Conservation (phyloP, 2,113 vertebrate species). For the Hippocampus zosterae region DNA sequence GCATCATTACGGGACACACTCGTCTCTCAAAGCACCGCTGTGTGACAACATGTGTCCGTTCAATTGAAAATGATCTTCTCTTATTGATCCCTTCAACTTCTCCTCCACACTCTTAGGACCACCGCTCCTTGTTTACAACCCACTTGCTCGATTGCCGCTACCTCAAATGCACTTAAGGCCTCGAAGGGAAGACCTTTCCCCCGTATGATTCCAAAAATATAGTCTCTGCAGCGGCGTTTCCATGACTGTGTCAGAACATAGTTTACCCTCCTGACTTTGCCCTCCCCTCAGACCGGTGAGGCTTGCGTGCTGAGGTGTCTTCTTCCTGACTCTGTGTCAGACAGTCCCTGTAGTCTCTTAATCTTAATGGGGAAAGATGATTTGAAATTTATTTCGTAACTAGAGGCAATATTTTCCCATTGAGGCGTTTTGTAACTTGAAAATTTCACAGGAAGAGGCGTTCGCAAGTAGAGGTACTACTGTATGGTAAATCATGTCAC, state of each 20-base stretch:
- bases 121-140: constrained; percentile 34
- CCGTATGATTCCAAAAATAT: constrained; percentile 63
- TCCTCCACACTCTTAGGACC: too few species aligned
- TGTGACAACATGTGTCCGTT: too few species aligned
- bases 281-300: constrained; percentile 37
- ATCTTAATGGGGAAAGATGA: background rate
- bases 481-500: background rate
- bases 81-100: too few species aligned
- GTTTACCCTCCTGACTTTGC: constrained; percentile 43
- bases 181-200: constrained; percentile 41
- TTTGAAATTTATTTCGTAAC: too few species aligned
- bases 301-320: constrained; percentile 33
- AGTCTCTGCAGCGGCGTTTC: constrained; percentile 59
- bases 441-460: too few species aligned
- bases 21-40: too few species aligned
- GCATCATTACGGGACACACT: too few species aligned
- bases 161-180: constrained; percentile 36
- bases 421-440: too few species aligned
- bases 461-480: too few species aligned
- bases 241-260: constrained; percentile 57
- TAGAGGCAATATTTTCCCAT: too few species aligned
- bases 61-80: too few species aligned
- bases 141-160: constrained; percentile 18
- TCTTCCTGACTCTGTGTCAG: constrained; percentile 31
- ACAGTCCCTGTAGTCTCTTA: constrained; percentile 7